Conservation (phyloP, 1,140 invertebrate species). For the Plectrocnemia conspersa region DNA sequence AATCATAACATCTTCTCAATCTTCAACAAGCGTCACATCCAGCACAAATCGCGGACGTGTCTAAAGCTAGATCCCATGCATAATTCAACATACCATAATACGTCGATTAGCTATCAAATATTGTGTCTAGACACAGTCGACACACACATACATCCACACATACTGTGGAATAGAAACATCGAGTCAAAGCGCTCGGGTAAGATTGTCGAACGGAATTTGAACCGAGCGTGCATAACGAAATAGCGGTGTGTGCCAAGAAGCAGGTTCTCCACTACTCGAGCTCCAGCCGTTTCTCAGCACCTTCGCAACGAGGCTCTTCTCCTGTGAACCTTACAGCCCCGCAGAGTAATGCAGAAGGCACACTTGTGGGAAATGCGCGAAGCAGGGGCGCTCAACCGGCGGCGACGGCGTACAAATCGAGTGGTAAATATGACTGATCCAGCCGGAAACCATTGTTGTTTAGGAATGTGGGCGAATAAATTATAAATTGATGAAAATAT, state of each 20-base stretch:
- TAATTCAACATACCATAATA: too few relatives aligned
- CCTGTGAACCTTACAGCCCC: slow-evolving; percentile 11
- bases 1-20: too few relatives aligned
- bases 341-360: slow-evolving; percentile 18
- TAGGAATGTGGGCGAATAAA: too few relatives aligned
- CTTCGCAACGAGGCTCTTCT: slow-evolving; percentile 8
- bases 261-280: slow-evolving; percentile 4
- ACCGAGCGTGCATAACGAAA: slow-evolving; percentile 22
- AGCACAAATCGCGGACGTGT: background rate
- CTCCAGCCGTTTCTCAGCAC: slow-evolving; percentile 3
- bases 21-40: too few relatives aligned
- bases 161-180: too few relatives aligned
- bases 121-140: slow-evolving; percentile 22
- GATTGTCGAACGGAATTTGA: slow-evolving; percentile 15
- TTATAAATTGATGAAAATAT: too few relatives aligned
- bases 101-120: slow-evolving; percentile 17
- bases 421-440: too few relatives aligned
- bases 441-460: too few relatives aligned
- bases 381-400: slow-evolving; percentile 12
- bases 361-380: slow-evolving; percentile 20
- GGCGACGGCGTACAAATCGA: background rate
- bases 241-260: slow-evolving; percentile 15
- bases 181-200: slow-evolving; percentile 2
- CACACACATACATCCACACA: slow-evolving; percentile 6
- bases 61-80: background rate